A percentile compares a stretch with the other conserved stretches of the same genome.
Evolutionary conservation across 2,113 vertebrate species (phyloP).

Genomic region (Mugil cephalus): DNA sequence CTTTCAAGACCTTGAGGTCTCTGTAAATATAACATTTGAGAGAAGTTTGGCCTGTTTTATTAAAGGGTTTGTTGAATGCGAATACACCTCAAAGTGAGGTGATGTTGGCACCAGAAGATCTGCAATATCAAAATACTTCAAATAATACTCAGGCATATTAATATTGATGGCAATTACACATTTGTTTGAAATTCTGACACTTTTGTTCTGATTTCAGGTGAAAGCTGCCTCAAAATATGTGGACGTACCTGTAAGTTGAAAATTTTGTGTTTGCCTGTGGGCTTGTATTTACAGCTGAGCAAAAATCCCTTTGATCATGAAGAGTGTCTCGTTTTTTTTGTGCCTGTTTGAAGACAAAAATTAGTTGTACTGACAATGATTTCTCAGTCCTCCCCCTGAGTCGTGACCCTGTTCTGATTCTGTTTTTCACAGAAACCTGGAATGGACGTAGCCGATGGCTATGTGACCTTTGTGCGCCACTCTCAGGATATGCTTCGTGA

Average conservation of each 20-base stretch:
- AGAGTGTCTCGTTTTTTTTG: constrained; percentile 1
- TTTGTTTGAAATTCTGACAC: constrained; percentile 8
- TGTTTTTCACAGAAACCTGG: constrained; percentile 92
- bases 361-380: constrained; percentile 3
- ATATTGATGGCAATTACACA: not conserved
- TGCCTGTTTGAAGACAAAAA: not conserved
- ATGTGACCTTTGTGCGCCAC: constrained; percentile 99
- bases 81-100: no score
- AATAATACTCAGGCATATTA: not conserved
- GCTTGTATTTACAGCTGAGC: constrained; percentile 8
- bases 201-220: constrained; percentile 88
- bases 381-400: not conserved
- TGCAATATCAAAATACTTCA: no score
- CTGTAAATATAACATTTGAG: not conserved
- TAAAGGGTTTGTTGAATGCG: not conserved
- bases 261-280: constrained; percentile 39
- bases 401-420: constrained; percentile 42
- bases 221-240: constrained; percentile 99
- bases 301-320: not conserved
- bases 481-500: constrained; percentile 99
- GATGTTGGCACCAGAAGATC: no score
- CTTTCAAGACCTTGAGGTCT: not conserved
- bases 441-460: constrained; percentile 99
- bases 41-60: not conserved
- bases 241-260: constrained; percentile 98